These are phyloP conservation scores for Laticauda laticaudata DNA, from an alignment of 2,113 vertebrate genomes.

Conservation along the genomic window DNA sequence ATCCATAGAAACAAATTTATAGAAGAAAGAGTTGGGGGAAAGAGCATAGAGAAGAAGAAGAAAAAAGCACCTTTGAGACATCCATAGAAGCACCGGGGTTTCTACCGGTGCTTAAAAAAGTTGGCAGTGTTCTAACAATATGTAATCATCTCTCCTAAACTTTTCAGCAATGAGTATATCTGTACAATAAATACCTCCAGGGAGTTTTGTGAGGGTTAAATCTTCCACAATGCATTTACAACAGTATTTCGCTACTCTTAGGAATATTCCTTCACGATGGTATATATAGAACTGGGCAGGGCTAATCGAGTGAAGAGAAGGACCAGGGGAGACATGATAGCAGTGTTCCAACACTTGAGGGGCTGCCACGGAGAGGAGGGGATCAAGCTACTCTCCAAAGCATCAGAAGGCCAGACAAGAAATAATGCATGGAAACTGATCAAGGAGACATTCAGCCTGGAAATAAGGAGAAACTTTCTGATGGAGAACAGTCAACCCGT, in stretches of 20 bases:
- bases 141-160: background rate
- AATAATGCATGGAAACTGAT: too few species aligned
- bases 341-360: too few species aligned
- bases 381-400: too few species aligned
- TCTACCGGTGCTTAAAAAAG: background rate
- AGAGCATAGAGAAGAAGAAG: background rate
- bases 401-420: too few species aligned
- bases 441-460: too few species aligned
- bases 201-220: background rate
- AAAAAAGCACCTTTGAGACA: background rate
- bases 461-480: too few species aligned
- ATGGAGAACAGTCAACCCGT: too few species aligned
- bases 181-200: background rate
- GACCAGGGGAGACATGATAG: too few species aligned
- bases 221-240: background rate
- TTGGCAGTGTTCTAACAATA: background rate
- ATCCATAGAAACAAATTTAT: background rate
- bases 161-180: background rate
- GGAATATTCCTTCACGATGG: background rate
- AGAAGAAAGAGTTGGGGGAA: background rate
- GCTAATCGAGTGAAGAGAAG: too few species aligned
- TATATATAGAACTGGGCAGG: background rate
- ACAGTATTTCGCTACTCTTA: background rate
- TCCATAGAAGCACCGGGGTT: background rate
- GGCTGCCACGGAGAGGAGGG: too few species aligned